phyloP scores from a whole-genome alignment of 2,113 vertebrate genomes.

The Micromys minutus region DNA sequence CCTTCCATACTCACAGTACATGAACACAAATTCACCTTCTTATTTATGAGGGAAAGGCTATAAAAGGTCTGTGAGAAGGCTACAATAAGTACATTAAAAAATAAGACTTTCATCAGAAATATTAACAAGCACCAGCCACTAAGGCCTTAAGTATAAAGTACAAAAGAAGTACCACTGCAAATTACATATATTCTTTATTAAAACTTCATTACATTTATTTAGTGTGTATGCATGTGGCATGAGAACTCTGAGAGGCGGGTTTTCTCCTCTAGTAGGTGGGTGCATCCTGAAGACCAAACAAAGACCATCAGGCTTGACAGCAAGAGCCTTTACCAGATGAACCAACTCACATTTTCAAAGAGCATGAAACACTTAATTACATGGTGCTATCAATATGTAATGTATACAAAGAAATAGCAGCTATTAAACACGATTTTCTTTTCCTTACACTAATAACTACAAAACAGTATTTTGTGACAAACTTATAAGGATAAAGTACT shows the following conservation, averaged over 20 bases:
- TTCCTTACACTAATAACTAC: neutral
- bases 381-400: conserved; percentile 44
- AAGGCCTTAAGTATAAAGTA: neutral
- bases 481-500: neutral
- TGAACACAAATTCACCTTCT: neutral
- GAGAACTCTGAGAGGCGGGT: neutral
- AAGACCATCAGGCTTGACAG: neutral
- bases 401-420: conserved; percentile 42
- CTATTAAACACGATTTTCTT: conserved; percentile 46
- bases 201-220: neutral
- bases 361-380: conserved; percentile 50
- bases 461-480: conserved; percentile 43
- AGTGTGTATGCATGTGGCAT: neutral
- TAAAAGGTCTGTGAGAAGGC: conserved; percentile 4
- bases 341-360: conserved; percentile 21
- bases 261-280: neutral
- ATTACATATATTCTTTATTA: neutral
- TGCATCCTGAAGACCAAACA: neutral
- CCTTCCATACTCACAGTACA: neutral
- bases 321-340: neutral
- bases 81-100: conserved; percentile 14
- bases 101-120: conserved; percentile 43
- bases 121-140: conserved; percentile 21
- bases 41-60: neutral
- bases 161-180: conserved; percentile 31